Base-by-base conservation (phyloP, 2,113 vertebrate genomes). In the Carlito syrichta region DNA sequence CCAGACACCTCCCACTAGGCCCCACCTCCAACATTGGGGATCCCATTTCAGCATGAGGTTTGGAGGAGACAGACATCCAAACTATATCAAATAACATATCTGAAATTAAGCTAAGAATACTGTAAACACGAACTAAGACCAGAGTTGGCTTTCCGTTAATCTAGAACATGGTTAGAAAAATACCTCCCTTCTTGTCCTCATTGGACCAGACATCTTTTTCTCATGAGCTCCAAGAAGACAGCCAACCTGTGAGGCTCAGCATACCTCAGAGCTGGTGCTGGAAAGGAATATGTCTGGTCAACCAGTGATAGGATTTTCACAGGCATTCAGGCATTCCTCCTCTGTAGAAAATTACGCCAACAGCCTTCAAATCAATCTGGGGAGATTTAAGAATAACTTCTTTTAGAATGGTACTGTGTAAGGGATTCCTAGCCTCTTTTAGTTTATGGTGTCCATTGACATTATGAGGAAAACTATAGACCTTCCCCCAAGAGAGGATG, bases 381-480 rank as follows among this genome's bases (percentile, higher is more conserved):
- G 62, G 74, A 71, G 25, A 45, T 84, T 54, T 84, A 78, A 81
- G 27, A 52, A 35, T 25, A 86, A 40, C 35, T 83, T 22, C 8
- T n/a, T 87, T 91, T 82, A 50, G n/a, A 84, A 6, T 60, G 32
- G 2, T 50, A 22, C 86, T 88, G 20, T 16, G 82, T 82, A 50
- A 82, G 82, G 69, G 32, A 68, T 86, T 58, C 52, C 54, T 54
- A 48, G 20, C 32, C 7, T 85, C 86, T 76, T 86, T 86, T 77
- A 13, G 52, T 43, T 84, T 54, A n/a, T 17, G 5, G 22, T 73
- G 74, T 78, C 54, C 69, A 35, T 43, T 74, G 54, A 74, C 78
- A 86, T 73, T 85, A n/a, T 86, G n/a, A 50, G 74, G 62, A 95
- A 95, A 96, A 38, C 43, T 91, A 23, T 88, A 50, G 78, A 68